A percentile compares a stretch with the other conserved stretches of the same genome.
These are phyloP conservation scores for Crossocerus cetratus DNA, from an alignment of 2,888 invertebrate genomes.

Conservation along the genomic window DNA sequence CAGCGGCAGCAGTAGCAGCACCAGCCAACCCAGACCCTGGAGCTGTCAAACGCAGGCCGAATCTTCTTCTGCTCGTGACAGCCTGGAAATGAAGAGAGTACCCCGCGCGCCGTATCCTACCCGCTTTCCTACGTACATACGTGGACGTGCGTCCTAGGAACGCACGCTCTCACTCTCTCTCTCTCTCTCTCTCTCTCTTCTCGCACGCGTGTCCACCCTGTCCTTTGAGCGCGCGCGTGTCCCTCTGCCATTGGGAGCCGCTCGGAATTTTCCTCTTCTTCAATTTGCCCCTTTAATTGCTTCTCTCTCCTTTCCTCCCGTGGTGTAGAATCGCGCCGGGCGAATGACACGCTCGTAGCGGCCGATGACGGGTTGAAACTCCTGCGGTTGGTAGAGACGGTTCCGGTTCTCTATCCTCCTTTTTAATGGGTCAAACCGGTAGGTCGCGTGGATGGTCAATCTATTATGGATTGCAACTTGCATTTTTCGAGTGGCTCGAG, in stretches of 20 bases:
- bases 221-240: slow-evolving; percentile 53
- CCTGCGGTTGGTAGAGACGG: too few relatives aligned
- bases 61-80: slow-evolving; percentile 76
- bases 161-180: too few relatives aligned
- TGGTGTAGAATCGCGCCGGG: too few relatives aligned
- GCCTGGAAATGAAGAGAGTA: slow-evolving; percentile 77
- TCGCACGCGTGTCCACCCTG: slow-evolving; percentile 55
- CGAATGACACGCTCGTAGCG: too few relatives aligned
- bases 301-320: slow-evolving; percentile 23
- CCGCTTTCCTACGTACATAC: slow-evolving; percentile 63
- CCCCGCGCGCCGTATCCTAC: slow-evolving; percentile 68
- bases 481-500: slow-evolving; percentile 27
- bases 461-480: slow-evolving; percentile 43
- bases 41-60: slow-evolving; percentile 77
- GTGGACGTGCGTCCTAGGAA: slow-evolving; percentile 55
- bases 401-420: too few relatives aligned
- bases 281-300: slow-evolving; percentile 44
- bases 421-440: too few relatives aligned
- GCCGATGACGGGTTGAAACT: too few relatives aligned
- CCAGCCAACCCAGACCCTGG: slow-evolving; percentile 75
- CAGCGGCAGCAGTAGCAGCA: slow-evolving; percentile 49
- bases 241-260: slow-evolving; percentile 20
- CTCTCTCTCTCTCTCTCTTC: slow-evolving; percentile 41
- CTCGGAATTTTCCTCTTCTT: slow-evolving; percentile 39
- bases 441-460: slow-evolving; percentile 5